A percentile compares a stretch with the other conserved stretches of the same genome.
Evolutionary conservation across 2,797 vertebrate genomes (phyloP).

Genomic region (Acanthurus leucopareius): DNA sequence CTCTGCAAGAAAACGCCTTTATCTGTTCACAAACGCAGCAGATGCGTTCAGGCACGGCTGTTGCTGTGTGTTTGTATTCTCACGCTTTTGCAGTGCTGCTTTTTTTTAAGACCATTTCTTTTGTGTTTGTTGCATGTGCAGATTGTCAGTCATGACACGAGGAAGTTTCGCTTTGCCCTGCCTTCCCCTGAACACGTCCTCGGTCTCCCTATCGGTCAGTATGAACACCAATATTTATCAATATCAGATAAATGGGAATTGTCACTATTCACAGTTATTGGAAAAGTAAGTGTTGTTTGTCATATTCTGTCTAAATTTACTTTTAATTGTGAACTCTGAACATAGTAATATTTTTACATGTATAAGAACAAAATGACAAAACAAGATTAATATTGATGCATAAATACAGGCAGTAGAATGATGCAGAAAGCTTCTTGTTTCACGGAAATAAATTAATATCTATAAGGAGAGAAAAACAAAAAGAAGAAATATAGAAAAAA

Average conservation of each 20-base stretch:
- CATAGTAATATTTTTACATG: no score
- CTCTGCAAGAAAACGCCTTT: neutral
- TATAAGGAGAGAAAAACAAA: no score
- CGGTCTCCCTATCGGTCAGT: conserved; percentile 94
- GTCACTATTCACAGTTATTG: neutral
- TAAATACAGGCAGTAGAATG: no score
- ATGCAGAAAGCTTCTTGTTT: no score
- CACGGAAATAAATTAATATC: no score
- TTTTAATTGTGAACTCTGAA: neutral
- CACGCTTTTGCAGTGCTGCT: no score
- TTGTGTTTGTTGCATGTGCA: conserved; percentile 62
- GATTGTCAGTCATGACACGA: conserved; percentile 95
- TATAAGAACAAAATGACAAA: no score
- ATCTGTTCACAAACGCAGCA: conserved; percentile 2
- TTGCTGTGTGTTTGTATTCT: neutral
- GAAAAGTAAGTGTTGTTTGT: neutral
- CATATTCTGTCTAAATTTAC: neutral
- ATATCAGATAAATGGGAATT: no score
- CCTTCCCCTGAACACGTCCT: conserved; percentile 89
- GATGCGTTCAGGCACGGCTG: conserved; percentile 3
- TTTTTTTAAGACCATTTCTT: no score
- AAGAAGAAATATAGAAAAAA: no score
- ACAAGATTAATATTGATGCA: no score
- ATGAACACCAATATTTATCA: neutral
- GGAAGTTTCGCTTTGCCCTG: conserved; percentile 94